Conservation (phyloP, 2,888 invertebrate species). For the Clistopyga incitator region DNA sequence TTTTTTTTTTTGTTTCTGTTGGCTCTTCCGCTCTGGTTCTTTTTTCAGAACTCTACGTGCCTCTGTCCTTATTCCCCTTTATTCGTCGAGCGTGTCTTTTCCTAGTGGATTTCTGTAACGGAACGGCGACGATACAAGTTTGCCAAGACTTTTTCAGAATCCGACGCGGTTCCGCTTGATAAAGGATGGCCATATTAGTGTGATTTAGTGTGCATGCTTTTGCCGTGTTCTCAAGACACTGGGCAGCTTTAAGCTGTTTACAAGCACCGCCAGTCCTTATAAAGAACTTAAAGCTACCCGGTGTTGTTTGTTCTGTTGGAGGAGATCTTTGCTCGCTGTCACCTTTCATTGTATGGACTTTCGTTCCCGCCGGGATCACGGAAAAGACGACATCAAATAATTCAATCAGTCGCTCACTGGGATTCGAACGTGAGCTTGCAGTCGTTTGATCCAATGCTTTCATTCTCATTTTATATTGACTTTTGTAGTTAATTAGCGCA, state of each 20-base stretch:
- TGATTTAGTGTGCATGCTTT: not conserved
- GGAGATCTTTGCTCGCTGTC: not conserved
- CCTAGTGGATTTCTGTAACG: slow-evolving; percentile 33
- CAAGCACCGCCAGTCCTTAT: not conserved
- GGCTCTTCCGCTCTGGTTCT: slow-evolving; percentile 13
- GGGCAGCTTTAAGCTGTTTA: slow-evolving; percentile 25
- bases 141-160: slow-evolving; percentile 55
- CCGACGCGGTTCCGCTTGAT: slow-evolving; percentile 49
- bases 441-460: not conserved
- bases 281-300: not conserved
- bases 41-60: not conserved
- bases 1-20: slow-evolving; percentile 2
- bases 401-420: not conserved
- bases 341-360: not conserved
- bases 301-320: not conserved
- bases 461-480: too few relatives aligned
- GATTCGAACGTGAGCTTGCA: not conserved
- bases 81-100: slow-evolving; percentile 31
- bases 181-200: slow-evolving; percentile 56
- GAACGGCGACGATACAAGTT: slow-evolving; percentile 50
- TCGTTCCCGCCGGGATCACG: not conserved
- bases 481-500: too few relatives aligned
- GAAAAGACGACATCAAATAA: not conserved
- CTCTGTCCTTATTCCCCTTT: slow-evolving; percentile 5
- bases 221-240: not conserved